Evolutionary conservation across 2,113 vertebrate genomes (phyloP), one percentile per base, ranked within the genome.

Genomic region (Upupa epops): DNA sequence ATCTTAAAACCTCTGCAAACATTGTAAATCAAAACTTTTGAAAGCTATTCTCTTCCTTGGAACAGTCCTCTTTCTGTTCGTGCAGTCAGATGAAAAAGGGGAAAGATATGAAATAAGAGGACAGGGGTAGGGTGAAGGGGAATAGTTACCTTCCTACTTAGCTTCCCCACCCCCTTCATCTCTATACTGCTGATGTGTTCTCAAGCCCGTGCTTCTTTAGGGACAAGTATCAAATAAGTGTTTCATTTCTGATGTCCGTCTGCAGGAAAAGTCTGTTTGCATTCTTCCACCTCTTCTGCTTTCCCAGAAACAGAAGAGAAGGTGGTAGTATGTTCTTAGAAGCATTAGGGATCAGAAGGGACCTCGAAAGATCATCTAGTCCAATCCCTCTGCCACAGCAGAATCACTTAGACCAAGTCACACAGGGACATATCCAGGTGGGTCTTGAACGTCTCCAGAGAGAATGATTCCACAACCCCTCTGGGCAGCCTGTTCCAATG

Each of bases 41-140:
- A 55, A 75, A 55, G 24, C 72, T 73, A 7, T 49, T 4, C 14
- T 60, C 20, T 61, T 85, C 13, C 15, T 25, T 72, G 36, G 6
- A 74, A 25, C 4, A 31, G 21, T n/a, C 20, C 59, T 59, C 14
- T 59, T 85, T 71, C 66, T 19, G 31, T 26, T 59, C 68, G 31
- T 8, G 29, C 32, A 71, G 32, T n/a, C 0, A 6, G 40, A 72
- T 7, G 34, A 31, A 40, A 54, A 60, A 13, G 4, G 15, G 20
- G 82, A 32, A 4, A 88, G 20, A 28, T 31, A n/a, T 15, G 40
- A 15, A 15, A 12, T 42, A 15, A 42, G 40, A 15, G 40, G 40
- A 15, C 40, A 6, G 1, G 21, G 26, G 17, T 2, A 10, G 4
- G 4, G 11, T 15, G 4, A 25, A 18, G 16, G 2, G 5, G 18